Evolutionary conservation across 2,888 invertebrate species (phyloP), one percentile per base, ranked within the genome.

Genomic region (Fragum sueziense): DNA sequence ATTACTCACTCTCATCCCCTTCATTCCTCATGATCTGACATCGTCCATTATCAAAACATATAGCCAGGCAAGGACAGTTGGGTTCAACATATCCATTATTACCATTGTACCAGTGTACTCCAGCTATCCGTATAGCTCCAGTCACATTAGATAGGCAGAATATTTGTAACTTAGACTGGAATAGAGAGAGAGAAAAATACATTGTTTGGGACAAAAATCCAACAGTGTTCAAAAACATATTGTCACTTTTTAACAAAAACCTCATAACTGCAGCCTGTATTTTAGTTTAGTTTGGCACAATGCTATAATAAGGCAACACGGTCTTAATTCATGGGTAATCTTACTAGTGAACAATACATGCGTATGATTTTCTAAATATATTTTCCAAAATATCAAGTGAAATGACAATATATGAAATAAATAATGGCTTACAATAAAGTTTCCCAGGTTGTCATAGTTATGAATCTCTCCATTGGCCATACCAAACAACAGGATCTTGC

Each of bases 361-460:
- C n/a, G n/a, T n/a, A n/a, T n/a, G n/a, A n/a, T n/a, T n/a, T n/a
- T n/a, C n/a, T n/a, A n/a, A n/a, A n/a, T n/a, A n/a, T n/a, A n/a
- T n/a, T n/a, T n/a, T n/a, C n/a, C n/a, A n/a, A n/a, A n/a, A n/a
- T n/a, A n/a, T n/a, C n/a, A n/a, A n/a, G n/a, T n/a, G n/a, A n/a
- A n/a, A n/a, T n/a, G n/a, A n/a, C n/a, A n/a, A n/a, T n/a, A n/a
- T n/a, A n/a, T n/a, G n/a, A n/a, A n/a, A n/a, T n/a, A n/a, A n/a
- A n/a, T n/a, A n/a, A n/a, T n/a, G n/a, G 90, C 93, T 92, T 90
- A 95, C 95, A 85, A 95, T 93, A 88, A 95, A 95, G 87, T 94
- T 94, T 65, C 99, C 99, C 92, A 97, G 96, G 91, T 97, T 97
- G 92, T 99, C 99, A 93, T 98, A 99, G 9, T 98, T 94, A 93